These are phyloP conservation scores for Takifugu bimaculatus DNA, from an alignment of 2,113 vertebrate genomes.

Conservation along the genomic window DNA sequence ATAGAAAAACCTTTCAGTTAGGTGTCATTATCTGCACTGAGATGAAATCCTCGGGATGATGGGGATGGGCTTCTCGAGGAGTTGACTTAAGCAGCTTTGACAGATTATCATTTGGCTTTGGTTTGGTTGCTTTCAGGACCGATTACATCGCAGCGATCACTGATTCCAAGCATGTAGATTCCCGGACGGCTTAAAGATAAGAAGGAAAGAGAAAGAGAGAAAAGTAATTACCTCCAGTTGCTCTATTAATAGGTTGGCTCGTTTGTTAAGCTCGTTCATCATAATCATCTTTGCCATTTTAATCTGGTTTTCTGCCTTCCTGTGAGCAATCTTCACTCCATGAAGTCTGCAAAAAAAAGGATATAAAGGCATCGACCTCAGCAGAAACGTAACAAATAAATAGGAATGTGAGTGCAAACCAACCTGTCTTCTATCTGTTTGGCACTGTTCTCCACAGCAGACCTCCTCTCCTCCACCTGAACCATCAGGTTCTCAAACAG, in stretches of 20 bases:
- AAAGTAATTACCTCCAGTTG: constrained; percentile 89
- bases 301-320: constrained; percentile 96
- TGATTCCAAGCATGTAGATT: constrained; percentile 50
- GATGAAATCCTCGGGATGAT: too few relatives aligned
- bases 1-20: not conserved
- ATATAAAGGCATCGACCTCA: constrained; percentile 42
- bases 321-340: constrained; percentile 89
- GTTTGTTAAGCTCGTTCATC: constrained; percentile 95
- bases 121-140: constrained; percentile 42
- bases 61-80: constrained; percentile 16
- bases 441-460: constrained; percentile 73
- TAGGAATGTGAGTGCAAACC: constrained; percentile 10
- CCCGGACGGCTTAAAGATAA: constrained; percentile 49
- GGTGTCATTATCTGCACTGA: too few relatives aligned
- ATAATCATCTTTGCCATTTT: constrained; percentile 98
- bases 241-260: constrained; percentile 91
- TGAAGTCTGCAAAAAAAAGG: constrained; percentile 78
- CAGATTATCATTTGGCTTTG: constrained; percentile 39
- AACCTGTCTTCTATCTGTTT: constrained; percentile 79
- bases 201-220: constrained; percentile 47
- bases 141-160: constrained; percentile 31
- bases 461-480: constrained; percentile 75
- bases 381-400: constrained; percentile 6
- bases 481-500: constrained; percentile 75
- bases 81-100: constrained; percentile 45